Conservation (phyloP, 2,113 vertebrate species). For the Falcunculus frontatus region DNA sequence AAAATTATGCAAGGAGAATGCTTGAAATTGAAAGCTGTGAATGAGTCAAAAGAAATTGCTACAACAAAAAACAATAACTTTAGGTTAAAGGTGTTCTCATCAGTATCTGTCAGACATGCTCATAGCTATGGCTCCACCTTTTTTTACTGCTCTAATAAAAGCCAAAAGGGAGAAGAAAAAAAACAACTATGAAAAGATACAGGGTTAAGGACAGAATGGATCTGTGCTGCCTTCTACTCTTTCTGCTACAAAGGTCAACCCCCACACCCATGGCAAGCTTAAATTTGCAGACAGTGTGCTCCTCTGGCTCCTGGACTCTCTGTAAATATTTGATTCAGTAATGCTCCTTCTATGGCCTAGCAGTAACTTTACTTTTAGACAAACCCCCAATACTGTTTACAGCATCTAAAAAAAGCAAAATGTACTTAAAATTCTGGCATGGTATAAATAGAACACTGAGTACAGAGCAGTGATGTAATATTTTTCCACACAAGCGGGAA, state of each 20-base stretch:
- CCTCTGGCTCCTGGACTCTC: neutral
- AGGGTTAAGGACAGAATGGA: neutral
- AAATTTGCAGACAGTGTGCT: neutral
- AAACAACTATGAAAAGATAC: neutral
- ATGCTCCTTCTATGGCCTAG: conserved; percentile 57
- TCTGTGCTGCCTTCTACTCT: neutral
- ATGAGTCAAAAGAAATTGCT: neutral
- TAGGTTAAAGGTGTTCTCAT: neutral
- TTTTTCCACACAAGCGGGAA: conserved; percentile 69
- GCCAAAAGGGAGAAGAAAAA: neutral
- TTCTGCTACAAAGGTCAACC: neutral
- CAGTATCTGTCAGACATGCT: neutral
- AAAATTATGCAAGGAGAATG: neutral
- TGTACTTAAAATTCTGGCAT: conserved; percentile 56
- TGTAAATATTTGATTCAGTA: conserved; percentile 60
- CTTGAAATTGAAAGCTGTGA: neutral
- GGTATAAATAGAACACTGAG: conserved; percentile 71
- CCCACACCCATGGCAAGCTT: neutral
- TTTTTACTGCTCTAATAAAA: neutral
- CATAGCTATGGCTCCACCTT: neutral
- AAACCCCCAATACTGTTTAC: conserved; percentile 50
- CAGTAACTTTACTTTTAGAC: conserved; percentile 51
- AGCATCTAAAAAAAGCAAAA: conserved; percentile 70
- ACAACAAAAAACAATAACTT: neutral
- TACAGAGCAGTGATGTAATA: conserved; percentile 65